Percentiles rank a stretch among this genome's conserved stretches.
Evolutionary conservation across 2,888 invertebrate genomes (phyloP).

Genomic region (Philhelius pedissequus): DNA sequence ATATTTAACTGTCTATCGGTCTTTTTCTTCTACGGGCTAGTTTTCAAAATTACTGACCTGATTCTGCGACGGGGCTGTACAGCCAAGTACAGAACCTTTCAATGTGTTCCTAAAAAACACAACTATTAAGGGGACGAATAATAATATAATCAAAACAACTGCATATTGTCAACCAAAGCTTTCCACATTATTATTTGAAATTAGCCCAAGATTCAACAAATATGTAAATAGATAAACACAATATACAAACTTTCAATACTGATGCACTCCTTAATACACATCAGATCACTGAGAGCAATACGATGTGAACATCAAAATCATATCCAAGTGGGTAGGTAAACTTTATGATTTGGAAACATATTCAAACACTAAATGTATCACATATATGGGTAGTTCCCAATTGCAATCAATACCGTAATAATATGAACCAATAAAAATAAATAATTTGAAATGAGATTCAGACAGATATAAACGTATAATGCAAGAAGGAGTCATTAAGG

Average conservation of each 20-base stretch:
- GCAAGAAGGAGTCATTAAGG: neutral
- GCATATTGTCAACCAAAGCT: too few species aligned
- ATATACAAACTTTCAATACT: neutral
- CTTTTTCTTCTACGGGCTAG: too few species aligned
- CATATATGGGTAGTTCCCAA: neutral
- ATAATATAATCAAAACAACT: too few species aligned
- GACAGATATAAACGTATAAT: neutral
- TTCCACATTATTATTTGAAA: neutral
- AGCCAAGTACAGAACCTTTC: too few species aligned
- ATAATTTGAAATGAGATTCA: neutral
- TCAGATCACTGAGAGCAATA: neutral
- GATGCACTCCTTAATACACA: neutral
- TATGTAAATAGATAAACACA: neutral
- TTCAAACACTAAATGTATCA: neutral
- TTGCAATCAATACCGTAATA: neutral
- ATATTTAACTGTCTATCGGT: too few species aligned
- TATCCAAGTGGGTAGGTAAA: neutral
- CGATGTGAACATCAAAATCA: neutral
- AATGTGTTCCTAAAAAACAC: too few species aligned
- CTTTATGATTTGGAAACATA: neutral
- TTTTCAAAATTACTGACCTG: too few species aligned
- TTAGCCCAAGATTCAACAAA: neutral
- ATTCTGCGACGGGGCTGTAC: too few species aligned
- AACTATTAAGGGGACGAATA: too few species aligned
- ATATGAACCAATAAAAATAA: conserved; percentile 18